Percentiles rank a stretch among this genome's conserved stretches.
Evolutionary conservation across 2,797 vertebrate genomes (phyloP).

Genomic region (Orestias chungarensis): DNA sequence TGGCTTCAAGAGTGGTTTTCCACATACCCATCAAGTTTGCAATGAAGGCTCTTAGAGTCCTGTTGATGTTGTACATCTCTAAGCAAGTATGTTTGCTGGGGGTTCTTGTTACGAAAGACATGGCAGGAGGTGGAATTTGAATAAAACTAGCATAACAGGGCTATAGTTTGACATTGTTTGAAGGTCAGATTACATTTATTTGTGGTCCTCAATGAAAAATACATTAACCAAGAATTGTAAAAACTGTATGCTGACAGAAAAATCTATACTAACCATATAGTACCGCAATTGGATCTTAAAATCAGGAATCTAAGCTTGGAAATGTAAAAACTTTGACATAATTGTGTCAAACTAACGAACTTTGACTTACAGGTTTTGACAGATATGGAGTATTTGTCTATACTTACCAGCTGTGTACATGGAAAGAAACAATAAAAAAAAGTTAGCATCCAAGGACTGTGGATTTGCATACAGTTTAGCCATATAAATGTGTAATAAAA

Average conservation of each 20-base stretch:
- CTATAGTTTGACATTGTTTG: slow-evolving; percentile 17
- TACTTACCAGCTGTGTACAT: no score
- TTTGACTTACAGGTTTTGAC: neutral
- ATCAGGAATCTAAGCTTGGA: neutral
- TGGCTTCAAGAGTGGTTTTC: no score
- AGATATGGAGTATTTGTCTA: no score
- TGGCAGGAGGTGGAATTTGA: slow-evolving; percentile 9
- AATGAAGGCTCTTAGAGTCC: no score
- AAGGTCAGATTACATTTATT: slow-evolving; percentile 13
- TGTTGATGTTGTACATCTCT: no score
- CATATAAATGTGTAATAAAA: neutral
- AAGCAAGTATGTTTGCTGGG: slow-evolving; percentile 48
- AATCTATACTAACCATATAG: neutral
- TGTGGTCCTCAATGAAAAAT: neutral
- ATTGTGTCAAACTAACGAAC: neutral
- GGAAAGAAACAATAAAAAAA: no score
- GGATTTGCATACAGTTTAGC: neutral
- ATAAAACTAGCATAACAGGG: slow-evolving; percentile 20
- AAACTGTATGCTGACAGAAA: neutral
- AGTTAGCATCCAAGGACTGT: neutral
- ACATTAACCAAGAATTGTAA: neutral
- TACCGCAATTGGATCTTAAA: neutral
- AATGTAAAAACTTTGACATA: neutral
- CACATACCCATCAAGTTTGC: no score
- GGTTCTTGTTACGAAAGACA: slow-evolving; percentile 12